phyloP scores from a whole-genome alignment of 2,888 invertebrate species.

The Cephus sareptanus region DNA sequence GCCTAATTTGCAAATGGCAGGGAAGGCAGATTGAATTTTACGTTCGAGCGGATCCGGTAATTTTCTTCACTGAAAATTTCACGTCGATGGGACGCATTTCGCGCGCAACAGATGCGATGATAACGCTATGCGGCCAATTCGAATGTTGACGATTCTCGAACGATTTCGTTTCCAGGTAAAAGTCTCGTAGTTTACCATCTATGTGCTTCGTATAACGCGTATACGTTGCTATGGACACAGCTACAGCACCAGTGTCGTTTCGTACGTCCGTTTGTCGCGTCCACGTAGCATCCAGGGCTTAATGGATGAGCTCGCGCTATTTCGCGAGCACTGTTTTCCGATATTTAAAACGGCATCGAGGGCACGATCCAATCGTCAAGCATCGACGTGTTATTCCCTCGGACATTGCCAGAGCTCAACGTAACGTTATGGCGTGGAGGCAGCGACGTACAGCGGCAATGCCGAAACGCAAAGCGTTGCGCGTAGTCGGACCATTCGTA shows the following conservation, averaged over 20 bases:
- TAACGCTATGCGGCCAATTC: neutral
- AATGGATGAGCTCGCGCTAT: neutral
- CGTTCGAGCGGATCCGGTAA: slow-evolving; percentile 42
- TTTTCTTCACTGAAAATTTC: slow-evolving; percentile 34
- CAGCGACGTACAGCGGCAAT: neutral
- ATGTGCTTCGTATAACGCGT: neutral
- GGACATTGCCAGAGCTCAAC: neutral
- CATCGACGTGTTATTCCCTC: neutral
- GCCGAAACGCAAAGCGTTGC: neutral
- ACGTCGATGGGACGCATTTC: neutral
- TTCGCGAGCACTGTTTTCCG: neutral
- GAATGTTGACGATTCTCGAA: neutral
- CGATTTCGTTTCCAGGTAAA: neutral
- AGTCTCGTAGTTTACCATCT: neutral
- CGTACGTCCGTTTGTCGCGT: neutral
- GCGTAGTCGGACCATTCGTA: neutral
- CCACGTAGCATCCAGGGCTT: neutral
- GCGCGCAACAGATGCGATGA: neutral
- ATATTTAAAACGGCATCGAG: neutral
- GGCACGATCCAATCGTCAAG: neutral
- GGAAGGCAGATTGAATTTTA: slow-evolving; percentile 49
- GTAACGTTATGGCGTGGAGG: neutral
- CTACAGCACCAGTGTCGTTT: neutral
- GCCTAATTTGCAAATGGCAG: slow-evolving; percentile 55
- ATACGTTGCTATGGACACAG: neutral